Percentiles rank a stretch among this genome's conserved stretches.
Evolutionary conservation across 2,797 vertebrate species (phyloP).

Genomic region (Chaunax sp.): DNA sequence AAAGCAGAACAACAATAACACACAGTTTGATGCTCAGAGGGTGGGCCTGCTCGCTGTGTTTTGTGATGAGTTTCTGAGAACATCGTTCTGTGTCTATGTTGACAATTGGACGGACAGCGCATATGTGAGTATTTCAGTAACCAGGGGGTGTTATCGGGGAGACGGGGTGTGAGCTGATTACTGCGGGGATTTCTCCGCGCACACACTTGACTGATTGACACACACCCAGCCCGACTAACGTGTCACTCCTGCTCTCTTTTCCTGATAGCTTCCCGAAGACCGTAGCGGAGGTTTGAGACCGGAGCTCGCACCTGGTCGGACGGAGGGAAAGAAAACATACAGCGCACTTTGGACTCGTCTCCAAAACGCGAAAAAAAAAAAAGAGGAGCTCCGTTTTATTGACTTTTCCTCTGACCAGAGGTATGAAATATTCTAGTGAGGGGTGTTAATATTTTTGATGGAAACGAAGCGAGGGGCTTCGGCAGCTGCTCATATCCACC

Average conservation of each 20-base stretch:
- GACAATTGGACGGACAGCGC: constrained; percentile 73
- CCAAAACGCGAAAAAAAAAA: constrained; percentile 16
- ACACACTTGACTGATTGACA: constrained; percentile 76
- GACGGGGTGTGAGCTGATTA: constrained; percentile 39
- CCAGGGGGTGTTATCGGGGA: constrained; percentile 58
- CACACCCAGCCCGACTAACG: constrained; percentile 67
- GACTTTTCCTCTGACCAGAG: constrained; percentile 50
- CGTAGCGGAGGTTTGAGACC: constrained; percentile 52
- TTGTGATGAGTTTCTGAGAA: constrained; percentile 65
- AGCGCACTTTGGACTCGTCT: constrained; percentile 66
- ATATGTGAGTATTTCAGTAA: constrained; percentile 73
- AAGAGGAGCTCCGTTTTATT: constrained; percentile 27
- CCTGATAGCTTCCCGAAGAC: constrained; percentile 41
- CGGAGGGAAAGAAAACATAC: constrained; percentile 43
- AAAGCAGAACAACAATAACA: constrained; percentile 3
- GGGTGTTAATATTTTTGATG: constrained; percentile 56
- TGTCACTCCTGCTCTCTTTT: constrained; percentile 73
- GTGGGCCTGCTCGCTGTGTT: constrained; percentile 32
- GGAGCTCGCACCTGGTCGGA: constrained; percentile 60
- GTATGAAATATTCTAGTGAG: constrained; percentile 48
- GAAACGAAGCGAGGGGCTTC: constrained; percentile 77
- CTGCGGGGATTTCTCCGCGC: constrained; percentile 32
- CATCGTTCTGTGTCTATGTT: constrained; percentile 78
- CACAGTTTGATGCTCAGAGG: constrained; percentile 27
- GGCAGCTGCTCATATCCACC: constrained; percentile 54